phyloP scores from a whole-genome alignment of 1,140 invertebrate species.

The Pogonognathellus flavescens region DNA sequence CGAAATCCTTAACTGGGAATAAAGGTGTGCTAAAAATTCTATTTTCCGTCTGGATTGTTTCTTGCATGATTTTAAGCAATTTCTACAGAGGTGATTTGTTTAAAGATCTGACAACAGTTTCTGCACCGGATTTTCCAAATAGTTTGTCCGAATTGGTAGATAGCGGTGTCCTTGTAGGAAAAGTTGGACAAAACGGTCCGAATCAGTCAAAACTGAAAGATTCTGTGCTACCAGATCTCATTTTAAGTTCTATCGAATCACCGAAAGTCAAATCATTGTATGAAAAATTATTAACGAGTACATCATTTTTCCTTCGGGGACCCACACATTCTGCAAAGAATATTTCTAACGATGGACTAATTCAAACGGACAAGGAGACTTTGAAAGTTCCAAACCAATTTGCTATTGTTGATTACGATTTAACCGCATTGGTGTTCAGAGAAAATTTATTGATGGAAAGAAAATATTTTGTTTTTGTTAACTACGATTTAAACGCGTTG shows the following conservation, averaged over 20 bases:
- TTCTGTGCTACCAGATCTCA: no score
- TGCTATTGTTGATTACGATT: background rate
- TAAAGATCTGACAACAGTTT: background rate
- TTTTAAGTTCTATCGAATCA: no score
- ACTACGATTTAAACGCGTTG: background rate
- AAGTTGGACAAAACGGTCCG: background rate
- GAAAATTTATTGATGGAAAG: background rate
- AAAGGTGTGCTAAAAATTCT: background rate
- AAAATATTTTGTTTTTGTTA: background rate
- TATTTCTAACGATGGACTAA: background rate
- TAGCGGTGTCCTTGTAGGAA: background rate
- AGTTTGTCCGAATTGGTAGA: background rate
- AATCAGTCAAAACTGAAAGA: background rate
- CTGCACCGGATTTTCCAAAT: background rate
- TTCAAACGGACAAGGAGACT: background rate
- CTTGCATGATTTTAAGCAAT: background rate
- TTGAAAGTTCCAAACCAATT: conserved; percentile 4
- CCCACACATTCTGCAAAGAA: background rate
- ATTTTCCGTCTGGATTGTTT: background rate
- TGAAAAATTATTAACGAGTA: background rate
- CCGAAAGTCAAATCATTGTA: background rate
- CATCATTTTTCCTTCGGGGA: background rate
- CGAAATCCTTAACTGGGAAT: background rate
- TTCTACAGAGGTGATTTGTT: background rate
- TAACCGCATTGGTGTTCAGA: background rate